A percentile compares a stretch with the other conserved stretches of the same genome.
phyloP scores from a whole-genome alignment of 2,113 vertebrate genomes.

The Cottus gobio region DNA sequence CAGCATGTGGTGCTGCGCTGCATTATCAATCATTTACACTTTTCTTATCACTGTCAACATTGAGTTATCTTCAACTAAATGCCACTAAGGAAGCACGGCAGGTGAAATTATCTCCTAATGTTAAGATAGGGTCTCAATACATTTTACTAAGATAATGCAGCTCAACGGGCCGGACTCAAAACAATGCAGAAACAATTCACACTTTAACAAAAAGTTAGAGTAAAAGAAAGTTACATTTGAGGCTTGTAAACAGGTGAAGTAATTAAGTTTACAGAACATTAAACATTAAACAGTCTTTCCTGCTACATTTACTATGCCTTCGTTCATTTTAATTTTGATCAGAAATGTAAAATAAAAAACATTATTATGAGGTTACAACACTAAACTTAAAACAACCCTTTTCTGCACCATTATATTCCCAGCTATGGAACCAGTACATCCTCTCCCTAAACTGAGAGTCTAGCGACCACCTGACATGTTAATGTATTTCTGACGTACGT shows the following conservation, averaged over 20 bases:
- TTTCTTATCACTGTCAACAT: constrained; percentile 25
- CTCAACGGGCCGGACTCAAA: neutral
- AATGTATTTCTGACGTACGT: neutral
- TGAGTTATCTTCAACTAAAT: constrained; percentile 28
- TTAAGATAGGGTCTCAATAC: neutral
- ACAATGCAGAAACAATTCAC: neutral
- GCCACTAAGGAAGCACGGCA: neutral
- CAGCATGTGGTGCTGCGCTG: neutral
- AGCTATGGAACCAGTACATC: neutral
- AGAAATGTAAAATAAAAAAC: neutral
- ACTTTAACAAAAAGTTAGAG: neutral
- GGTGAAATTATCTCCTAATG: neutral
- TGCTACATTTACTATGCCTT: neutral
- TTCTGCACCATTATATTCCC: neutral
- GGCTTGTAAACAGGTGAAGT: neutral
- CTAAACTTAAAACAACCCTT: neutral
- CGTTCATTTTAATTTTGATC: neutral
- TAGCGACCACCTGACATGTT: neutral
- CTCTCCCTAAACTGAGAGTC: neutral
- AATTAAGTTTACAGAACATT: neutral
- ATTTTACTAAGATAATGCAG: neutral
- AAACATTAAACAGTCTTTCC: neutral
- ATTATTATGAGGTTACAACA: too few relatives aligned
- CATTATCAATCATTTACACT: constrained; percentile 23
- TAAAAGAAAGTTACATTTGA: neutral